A percentile compares a stretch with the other conserved stretches of the same genome.
These are phyloP conservation scores for Tineola bisselliella DNA, from an alignment of 2,888 invertebrate genomes.

Conservation along the genomic window DNA sequence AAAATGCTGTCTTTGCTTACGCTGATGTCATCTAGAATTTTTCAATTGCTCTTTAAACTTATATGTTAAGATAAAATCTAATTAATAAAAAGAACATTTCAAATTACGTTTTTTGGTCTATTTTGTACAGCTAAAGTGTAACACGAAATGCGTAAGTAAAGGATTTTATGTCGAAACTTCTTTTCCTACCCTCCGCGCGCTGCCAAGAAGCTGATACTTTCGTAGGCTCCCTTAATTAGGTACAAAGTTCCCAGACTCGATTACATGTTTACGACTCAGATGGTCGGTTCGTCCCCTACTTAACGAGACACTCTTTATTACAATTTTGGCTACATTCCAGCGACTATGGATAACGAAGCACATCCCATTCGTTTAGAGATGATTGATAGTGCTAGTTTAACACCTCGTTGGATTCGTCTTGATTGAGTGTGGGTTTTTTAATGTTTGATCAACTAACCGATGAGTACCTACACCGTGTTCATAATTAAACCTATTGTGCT, in stretches of 20 bases:
- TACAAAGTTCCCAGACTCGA: constrained; percentile 20
- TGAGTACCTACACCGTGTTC: constrained; percentile 22
- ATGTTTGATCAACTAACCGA: constrained; percentile 62
- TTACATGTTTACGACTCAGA: constrained; percentile 19
- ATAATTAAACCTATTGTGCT: constrained; percentile 1
- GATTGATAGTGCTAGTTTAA: constrained; percentile 61
- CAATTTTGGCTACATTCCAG: constrained; percentile 57
- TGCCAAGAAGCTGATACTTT: constrained; percentile 20
- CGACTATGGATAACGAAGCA: constrained; percentile 37
- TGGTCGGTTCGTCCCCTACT: constrained; percentile 34
- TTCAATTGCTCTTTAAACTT: not conserved
- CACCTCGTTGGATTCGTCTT: constrained; percentile 56
- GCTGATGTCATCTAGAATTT: constrained; percentile 45
- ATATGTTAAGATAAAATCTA: not conserved
- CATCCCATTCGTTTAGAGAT: constrained; percentile 27
- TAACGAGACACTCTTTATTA: constrained; percentile 58
- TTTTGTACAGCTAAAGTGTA: not conserved
- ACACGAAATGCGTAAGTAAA: constrained; percentile 26
- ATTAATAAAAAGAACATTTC: not conserved
- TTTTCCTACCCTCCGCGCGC: constrained; percentile 13
- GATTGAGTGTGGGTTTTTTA: constrained; percentile 50
- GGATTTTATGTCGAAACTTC: constrained; percentile 39
- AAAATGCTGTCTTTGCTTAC: constrained; percentile 52
- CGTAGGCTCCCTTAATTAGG: constrained; percentile 37
- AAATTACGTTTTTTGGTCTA: not conserved